A percentile compares a stretch with the other conserved stretches of the same genome.
These are phyloP conservation scores for Drosophila macrospina DNA, from an alignment of 2,888 invertebrate species.

Conservation along the genomic window DNA sequence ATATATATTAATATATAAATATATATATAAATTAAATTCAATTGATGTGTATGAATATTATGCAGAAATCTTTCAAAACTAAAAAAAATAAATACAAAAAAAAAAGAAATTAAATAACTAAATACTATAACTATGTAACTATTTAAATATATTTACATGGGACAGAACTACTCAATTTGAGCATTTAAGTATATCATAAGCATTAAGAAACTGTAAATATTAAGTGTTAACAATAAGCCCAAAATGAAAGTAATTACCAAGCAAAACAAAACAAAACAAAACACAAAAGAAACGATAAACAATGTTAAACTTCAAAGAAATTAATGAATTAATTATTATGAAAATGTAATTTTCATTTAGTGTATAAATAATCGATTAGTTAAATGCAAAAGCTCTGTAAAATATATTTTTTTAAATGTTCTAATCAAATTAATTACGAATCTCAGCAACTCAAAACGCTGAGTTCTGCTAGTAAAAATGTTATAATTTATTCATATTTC, in stretches of 20 bases:
- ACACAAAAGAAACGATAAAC: conserved; percentile 5
- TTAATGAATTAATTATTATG: conserved; percentile 32
- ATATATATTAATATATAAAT: conserved; percentile 2
- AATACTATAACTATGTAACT: conserved; percentile 46
- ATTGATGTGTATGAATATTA: conserved; percentile 50
- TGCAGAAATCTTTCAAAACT: conserved; percentile 43
- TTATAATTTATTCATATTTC: conserved; percentile 16
- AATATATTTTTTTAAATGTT: conserved; percentile 43
- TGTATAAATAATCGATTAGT: conserved; percentile 52
- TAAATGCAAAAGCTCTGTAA: conserved; percentile 38
- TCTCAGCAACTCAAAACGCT: not conserved
- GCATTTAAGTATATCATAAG: conserved; percentile 67
- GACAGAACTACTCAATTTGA: conserved; percentile 66
- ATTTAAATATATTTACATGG: conserved; percentile 36
- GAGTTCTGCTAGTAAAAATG: conserved; percentile 2
- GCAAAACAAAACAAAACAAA: not conserved
- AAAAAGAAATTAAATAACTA: conserved; percentile 5
- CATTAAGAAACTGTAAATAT: conserved; percentile 71
- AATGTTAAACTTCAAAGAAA: conserved; percentile 32
- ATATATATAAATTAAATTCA: conserved; percentile 41
- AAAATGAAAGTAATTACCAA: too few species aligned
- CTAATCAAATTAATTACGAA: conserved; percentile 6
- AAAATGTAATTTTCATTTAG: conserved; percentile 64
- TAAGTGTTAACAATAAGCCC: conserved; percentile 48
- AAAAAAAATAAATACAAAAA: conserved; percentile 4